A percentile compares a stretch with the other conserved stretches of the same genome.
Conservation (phyloP, 2,797 vertebrate species). For the Alouatta caraya region DNA sequence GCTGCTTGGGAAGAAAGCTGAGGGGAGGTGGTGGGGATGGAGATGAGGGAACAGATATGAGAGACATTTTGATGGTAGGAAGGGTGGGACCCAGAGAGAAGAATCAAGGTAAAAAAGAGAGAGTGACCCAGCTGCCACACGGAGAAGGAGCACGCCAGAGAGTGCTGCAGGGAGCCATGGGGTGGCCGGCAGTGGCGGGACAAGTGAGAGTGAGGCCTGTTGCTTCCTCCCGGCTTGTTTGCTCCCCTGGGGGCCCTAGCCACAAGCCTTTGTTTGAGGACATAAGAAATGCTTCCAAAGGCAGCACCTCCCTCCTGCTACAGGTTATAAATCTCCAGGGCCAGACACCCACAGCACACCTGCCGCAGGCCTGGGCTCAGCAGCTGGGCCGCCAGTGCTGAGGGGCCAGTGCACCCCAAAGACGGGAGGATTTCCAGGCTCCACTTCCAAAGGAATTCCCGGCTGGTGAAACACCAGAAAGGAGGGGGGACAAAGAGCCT, state of each 20-base stretch:
- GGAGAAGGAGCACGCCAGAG: neutral
- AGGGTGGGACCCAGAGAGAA: neutral
- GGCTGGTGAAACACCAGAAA: slow-evolving; percentile 51
- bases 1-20: neutral
- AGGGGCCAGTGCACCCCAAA: slow-evolving; percentile 42
- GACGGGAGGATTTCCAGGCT: slow-evolving; percentile 61
- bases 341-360: slow-evolving; percentile 29
- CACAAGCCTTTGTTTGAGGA: slow-evolving; percentile 46
- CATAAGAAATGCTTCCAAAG: slow-evolving; percentile 52
- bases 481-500: neutral
- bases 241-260: neutral
- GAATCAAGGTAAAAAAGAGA: neutral
- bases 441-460: slow-evolving; percentile 63
- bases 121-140: neutral
- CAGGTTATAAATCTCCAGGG: slow-evolving; percentile 79
- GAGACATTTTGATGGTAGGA: neutral
- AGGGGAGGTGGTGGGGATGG: neutral
- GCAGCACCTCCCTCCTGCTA: slow-evolving; percentile 54
- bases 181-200: neutral
- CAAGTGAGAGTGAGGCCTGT: neutral
- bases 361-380: neutral
- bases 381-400: neutral
- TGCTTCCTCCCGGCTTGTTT: slow-evolving; percentile 19
- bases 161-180: neutral
- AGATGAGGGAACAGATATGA: neutral